Evolutionary conservation across 1,140 invertebrate species (phyloP).

Genomic region (Argopecten irradians): DNA sequence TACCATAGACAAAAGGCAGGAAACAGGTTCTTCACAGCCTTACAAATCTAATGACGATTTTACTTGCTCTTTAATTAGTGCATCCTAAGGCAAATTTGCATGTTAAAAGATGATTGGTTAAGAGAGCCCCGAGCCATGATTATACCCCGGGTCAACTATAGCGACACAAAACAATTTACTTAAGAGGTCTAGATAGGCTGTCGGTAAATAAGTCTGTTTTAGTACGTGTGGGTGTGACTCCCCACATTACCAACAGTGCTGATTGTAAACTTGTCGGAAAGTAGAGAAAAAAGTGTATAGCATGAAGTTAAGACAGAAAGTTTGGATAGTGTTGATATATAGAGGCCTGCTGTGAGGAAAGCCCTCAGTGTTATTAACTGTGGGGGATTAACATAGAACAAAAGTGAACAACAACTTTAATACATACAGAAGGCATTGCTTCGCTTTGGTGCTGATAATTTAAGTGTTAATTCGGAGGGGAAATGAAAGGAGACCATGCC

Average conservation of each 20-base stretch:
- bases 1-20: constrained; percentile 55
- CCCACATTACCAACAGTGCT: constrained; percentile 14
- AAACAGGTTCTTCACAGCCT: constrained; percentile 48
- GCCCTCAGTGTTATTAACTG: background rate
- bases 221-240: constrained; percentile 20
- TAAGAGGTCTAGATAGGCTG: constrained; percentile 20
- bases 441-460: background rate
- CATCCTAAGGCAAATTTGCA: constrained; percentile 57
- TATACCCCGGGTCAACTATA: constrained; percentile 39
- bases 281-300: constrained; percentile 15
- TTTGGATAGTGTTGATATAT: background rate
- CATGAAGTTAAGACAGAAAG: constrained; percentile 22
- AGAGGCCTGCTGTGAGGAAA: constrained; percentile 14
- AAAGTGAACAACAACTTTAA: constrained; percentile 17
- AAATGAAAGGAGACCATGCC: constrained; percentile 8
- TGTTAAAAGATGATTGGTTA: constrained; percentile 51
- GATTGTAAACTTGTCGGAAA: constrained; percentile 22
- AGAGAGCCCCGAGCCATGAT: constrained; percentile 38
- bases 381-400: background rate
- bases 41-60: constrained; percentile 56
- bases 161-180: constrained; percentile 47
- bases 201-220: constrained; percentile 22
- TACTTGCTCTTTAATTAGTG: constrained; percentile 55
- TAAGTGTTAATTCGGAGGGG: background rate
- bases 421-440: background rate